phyloP scores from a whole-genome alignment of 2,888 invertebrate species.

The Eupeodes latifasciatus region DNA sequence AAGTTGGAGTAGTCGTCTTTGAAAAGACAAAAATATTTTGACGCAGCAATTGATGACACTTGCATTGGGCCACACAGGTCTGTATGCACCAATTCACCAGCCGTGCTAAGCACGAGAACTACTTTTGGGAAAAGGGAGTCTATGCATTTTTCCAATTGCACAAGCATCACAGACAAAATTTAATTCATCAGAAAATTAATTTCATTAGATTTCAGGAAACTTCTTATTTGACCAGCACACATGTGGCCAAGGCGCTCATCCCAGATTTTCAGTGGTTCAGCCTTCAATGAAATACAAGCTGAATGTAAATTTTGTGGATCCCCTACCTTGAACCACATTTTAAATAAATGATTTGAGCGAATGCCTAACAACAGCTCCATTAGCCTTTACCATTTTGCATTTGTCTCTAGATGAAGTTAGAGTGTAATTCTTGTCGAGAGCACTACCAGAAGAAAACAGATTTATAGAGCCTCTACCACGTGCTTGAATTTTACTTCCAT shows the following conservation, averaged over 20 bases:
- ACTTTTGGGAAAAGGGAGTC: too few species aligned
- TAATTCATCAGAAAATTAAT: conserved; percentile 31
- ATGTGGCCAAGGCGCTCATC: conserved; percentile 31
- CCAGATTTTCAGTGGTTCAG: conserved; percentile 7
- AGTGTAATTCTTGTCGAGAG: conserved; percentile 44
- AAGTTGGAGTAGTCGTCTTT: too few species aligned
- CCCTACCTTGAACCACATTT: too few species aligned
- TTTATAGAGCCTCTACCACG: conserved; percentile 31
- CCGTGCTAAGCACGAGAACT: too few species aligned
- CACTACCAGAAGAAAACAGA: conserved; percentile 48
- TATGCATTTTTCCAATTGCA: conserved; percentile 76
- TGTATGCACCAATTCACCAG: too few species aligned
- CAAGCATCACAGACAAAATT: conserved; percentile 66
- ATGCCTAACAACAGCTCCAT: too few species aligned
- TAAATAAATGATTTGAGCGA: too few species aligned
- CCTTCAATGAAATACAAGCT: conserved; percentile 18
- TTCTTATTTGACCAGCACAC: conserved; percentile 31
- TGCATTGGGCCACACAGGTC: too few species aligned
- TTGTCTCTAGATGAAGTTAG: conserved; percentile 25
- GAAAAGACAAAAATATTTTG: too few species aligned
- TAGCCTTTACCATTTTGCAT: too few species aligned
- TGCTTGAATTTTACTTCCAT: conserved; percentile 44
- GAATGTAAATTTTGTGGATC: conserved; percentile 22
- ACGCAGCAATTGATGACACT: too few species aligned
- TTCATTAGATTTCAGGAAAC: conserved; percentile 20